Percentiles rank a stretch among this genome's conserved stretches.
These are phyloP conservation scores for Drosophila lacertosa DNA, from an alignment of 1,140 invertebrate genomes.

Conservation along the genomic window DNA sequence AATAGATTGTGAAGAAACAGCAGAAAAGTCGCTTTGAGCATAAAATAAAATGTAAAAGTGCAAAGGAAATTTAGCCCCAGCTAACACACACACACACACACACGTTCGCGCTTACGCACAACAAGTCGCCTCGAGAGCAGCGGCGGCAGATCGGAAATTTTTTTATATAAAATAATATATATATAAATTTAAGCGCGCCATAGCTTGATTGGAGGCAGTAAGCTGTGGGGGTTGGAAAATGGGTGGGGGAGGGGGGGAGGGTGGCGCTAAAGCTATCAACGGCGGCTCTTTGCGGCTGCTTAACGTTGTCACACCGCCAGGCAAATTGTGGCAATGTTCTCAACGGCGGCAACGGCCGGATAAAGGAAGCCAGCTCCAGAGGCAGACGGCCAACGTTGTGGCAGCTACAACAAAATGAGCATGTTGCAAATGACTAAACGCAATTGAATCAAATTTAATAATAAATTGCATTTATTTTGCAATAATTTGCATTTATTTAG, in stretches of 20 bases:
- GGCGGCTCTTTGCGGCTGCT: constrained; percentile 58
- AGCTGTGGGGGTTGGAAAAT: background rate
- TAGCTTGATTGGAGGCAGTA: constrained; percentile 39
- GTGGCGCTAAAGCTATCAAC: constrained; percentile 61
- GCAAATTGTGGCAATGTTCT: constrained; percentile 60
- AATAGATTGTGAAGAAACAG: constrained; percentile 5
- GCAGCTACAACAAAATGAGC: constrained; percentile 57
- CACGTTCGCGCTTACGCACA: background rate
- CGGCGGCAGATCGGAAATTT: constrained; percentile 70
- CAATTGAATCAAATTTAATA: constrained; percentile 76
- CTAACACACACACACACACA: background rate
- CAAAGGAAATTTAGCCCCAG: constrained; percentile 54
- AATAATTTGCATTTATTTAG: constrained; percentile 73
- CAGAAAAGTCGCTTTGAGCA: constrained; percentile 65
- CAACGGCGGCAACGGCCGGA: constrained; percentile 13
- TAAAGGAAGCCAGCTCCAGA: background rate
- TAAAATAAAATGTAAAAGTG: constrained; percentile 82
- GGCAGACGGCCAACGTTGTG: constrained; percentile 3
- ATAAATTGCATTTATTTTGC: constrained; percentile 74
- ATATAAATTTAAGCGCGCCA: constrained; percentile 35
- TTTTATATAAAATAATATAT: constrained; percentile 57
- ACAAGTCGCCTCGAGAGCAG: constrained; percentile 10
- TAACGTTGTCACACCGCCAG: constrained; percentile 67
- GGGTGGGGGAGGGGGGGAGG: background rate
- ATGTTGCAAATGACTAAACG: constrained; percentile 47